Percentiles rank a stretch among this genome's conserved stretches.
Evolutionary conservation across 2,888 invertebrate genomes (phyloP).

Genomic region (Lutraria lutraria): DNA sequence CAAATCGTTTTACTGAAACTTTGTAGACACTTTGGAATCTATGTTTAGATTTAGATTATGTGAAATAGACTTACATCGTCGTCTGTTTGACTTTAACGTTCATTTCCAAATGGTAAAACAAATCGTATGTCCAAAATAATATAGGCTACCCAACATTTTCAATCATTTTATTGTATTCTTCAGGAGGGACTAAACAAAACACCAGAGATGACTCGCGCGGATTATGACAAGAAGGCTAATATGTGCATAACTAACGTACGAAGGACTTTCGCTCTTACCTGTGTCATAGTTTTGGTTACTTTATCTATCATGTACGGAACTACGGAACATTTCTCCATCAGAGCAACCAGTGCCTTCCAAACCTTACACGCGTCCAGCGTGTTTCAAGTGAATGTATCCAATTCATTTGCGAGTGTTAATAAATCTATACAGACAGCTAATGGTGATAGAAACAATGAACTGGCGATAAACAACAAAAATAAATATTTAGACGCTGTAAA

Average conservation of each 20-base stretch:
- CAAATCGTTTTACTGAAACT: no score
- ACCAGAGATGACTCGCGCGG: not conserved
- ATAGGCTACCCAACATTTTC: no score
- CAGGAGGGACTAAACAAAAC: not conserved
- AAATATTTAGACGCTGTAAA: not conserved
- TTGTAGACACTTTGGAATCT: no score
- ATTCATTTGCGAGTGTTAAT: not conserved
- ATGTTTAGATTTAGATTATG: no score
- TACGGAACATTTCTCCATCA: constrained; percentile 37
- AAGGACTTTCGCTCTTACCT: constrained; percentile 29
- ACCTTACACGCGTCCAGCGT: not conserved
- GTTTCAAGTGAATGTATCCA: constrained; percentile 7
- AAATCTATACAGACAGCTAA: not conserved
- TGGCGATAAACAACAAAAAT: not conserved
- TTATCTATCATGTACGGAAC: constrained; percentile 45
- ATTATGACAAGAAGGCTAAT: not conserved
- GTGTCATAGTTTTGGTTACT: constrained; percentile 18
- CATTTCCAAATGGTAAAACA: no score
- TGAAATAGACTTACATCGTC: no score
- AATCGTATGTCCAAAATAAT: no score
- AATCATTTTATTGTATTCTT: not conserved
- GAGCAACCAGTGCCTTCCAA: not conserved
- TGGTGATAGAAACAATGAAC: not conserved
- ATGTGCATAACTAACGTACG: constrained; percentile 28
- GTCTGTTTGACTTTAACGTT: no score